Base-by-base conservation (phyloP, 1,140 invertebrate species). In the Branchinecta lindahli region DNA sequence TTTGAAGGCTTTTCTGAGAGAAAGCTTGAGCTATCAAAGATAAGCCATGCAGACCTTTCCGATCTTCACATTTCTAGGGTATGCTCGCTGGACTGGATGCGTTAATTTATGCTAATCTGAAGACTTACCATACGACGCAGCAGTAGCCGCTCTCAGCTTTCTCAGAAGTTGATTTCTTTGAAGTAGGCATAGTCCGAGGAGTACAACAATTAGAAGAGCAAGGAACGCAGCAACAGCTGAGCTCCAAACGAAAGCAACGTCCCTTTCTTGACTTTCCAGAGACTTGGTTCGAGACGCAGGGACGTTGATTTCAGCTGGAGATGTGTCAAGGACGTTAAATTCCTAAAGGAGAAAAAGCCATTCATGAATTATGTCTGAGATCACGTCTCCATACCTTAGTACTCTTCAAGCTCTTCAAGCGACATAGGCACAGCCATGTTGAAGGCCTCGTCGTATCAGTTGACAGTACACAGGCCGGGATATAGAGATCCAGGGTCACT, bases 71-170 rank as follows among this genome's bases (percentile, higher is more conserved):
- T 70, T n/a, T 66, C 67, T 67, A 21, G 15, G 68, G 33, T 33
- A 33, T 33, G 9, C 45, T 45, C 1, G 18, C 15, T 21, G 15
- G n/a, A 46, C 52, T 15, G 21, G 44, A 44, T 66, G 67, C 66
- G 8, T 68, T 6, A 46, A 68, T 8, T 0, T n/a, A 69, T 20
- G n/a, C 20, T 4, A 15, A n/a, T 44, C 45, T 69, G 66, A 46
- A 61, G 71, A 77, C 81, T 84, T 83, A 91, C 92, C 90, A 79
- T 93, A 95, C 8, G 92, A 45, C 33, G 68, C 45, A 20, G 70
- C 90, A 70, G 90, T 90, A 7, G 93, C 93, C 18, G 93, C 93
- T 80, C 93, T 93, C n/a, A 97, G 78, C 79, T 92, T 88, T 68
- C 92, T 80, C 69, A 87, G 84, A 77, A 93, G 96, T 69, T 87